Conservation (phyloP, 92 coral and sea anemone species). For the Palythoa heliodiscus region DNA sequence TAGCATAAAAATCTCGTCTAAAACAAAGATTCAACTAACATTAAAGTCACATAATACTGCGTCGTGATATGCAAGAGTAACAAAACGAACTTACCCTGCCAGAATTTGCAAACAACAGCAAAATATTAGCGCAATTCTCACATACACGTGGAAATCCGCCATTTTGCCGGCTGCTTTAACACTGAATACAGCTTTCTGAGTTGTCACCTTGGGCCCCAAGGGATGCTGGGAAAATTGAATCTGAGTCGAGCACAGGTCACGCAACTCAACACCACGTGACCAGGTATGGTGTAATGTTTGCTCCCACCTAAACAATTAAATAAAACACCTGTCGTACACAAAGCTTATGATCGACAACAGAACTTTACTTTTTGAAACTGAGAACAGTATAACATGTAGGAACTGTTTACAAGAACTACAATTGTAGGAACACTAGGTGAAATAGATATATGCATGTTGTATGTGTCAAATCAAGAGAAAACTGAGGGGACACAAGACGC, state of each 20-base stretch:
- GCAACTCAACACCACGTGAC: background rate
- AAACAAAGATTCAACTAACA: slow-evolving; percentile 15
- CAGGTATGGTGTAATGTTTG: too few species aligned
- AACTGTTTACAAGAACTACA: too few species aligned
- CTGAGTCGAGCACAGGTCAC: background rate
- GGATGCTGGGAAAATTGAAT: slow-evolving; percentile 16
- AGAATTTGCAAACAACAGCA: slow-evolving; percentile 85
- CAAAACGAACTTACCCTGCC: slow-evolving; percentile 83
- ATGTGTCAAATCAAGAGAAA: too few species aligned
- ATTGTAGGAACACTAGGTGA: too few species aligned
- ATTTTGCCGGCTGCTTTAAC: slow-evolving; percentile 45
- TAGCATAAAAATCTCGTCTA: slow-evolving; percentile 97
- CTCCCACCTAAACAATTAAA: too few species aligned
- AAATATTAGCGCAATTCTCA: slow-evolving; percentile 65
- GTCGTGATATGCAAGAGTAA: background rate
- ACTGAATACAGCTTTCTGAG: background rate
- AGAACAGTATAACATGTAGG: too few species aligned
- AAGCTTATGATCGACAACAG: too few species aligned
- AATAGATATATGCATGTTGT: too few species aligned
- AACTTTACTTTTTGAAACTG: too few species aligned
- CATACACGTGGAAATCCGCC: slow-evolving; percentile 94
- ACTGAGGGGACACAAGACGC: too few species aligned
- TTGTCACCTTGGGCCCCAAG: slow-evolving; percentile 22
- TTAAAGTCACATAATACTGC: background rate
- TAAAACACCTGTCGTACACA: too few species aligned